These are phyloP conservation scores for Phenacoccus solenopsis DNA, from an alignment of 1,140 invertebrate genomes.

Conservation along the genomic window DNA sequence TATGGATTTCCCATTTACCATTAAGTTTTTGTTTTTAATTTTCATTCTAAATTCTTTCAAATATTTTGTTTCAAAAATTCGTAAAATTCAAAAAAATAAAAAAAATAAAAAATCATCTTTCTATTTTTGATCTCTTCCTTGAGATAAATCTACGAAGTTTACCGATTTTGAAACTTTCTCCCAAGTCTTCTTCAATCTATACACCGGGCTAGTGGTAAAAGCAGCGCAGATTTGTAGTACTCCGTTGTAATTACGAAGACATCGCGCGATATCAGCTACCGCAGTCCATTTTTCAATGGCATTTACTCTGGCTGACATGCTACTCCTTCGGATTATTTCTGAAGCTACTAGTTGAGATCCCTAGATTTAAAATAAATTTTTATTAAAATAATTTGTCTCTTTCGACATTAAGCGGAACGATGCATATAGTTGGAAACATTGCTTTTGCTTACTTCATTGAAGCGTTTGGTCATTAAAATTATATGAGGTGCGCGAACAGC, in stretches of 20 bases:
- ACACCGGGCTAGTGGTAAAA: slow-evolving; percentile 81
- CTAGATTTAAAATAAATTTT: slow-evolving; percentile 30
- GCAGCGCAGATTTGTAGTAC: slow-evolving; percentile 89
- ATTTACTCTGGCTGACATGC: slow-evolving; percentile 53
- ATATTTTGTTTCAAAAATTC: too few relatives aligned
- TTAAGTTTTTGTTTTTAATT: too few relatives aligned
- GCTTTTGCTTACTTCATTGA: slow-evolving; percentile 69
- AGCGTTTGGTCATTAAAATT: slow-evolving; percentile 75
- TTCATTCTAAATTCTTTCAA: too few relatives aligned
- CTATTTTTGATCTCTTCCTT: too few relatives aligned
- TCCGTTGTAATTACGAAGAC: slow-evolving; percentile 89
- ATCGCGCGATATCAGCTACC: slow-evolving; percentile 82
- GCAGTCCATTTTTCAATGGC: slow-evolving; percentile 91
- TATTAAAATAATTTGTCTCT: too few relatives aligned
- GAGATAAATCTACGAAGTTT: too few relatives aligned
- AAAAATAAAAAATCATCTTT: too few relatives aligned
- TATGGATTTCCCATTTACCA: too few relatives aligned
- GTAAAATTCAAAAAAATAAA: too few relatives aligned
- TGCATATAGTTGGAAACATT: too few relatives aligned
- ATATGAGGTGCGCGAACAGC: slow-evolving; percentile 71
- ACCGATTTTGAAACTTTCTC: slow-evolving; percentile 89
- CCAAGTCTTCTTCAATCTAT: slow-evolving; percentile 84
- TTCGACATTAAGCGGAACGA: not conserved
- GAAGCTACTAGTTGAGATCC: slow-evolving; percentile 76
- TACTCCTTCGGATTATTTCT: slow-evolving; percentile 63